Percentiles rank a stretch among this genome's conserved stretches.
These are phyloP conservation scores for Ceyx margarethae DNA, from an alignment of 2,113 vertebrate genomes.

Conservation along the genomic window DNA sequence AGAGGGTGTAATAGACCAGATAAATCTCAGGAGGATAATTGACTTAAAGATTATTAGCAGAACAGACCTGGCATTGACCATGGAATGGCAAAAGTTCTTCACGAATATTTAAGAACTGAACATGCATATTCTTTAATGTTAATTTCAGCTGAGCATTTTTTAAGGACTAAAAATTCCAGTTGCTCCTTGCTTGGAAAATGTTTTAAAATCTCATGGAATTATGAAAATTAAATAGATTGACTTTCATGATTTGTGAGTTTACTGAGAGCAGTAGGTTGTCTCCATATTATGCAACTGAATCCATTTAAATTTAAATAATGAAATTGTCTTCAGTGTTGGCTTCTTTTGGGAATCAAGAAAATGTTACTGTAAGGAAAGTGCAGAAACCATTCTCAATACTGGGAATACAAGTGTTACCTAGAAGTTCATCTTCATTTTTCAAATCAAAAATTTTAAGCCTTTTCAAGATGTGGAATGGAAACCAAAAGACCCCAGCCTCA, in stretches of 20 bases:
- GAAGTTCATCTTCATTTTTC: not conserved
- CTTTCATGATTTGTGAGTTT: slow-evolving; percentile 5
- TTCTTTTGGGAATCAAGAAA: slow-evolving; percentile 12
- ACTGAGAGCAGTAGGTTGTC: not conserved
- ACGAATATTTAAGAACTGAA: slow-evolving; percentile 1
- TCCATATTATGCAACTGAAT: not conserved
- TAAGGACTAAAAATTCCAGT: not conserved
- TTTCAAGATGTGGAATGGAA: not conserved
- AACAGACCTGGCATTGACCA: not conserved
- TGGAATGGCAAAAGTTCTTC: not conserved
- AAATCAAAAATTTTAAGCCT: not conserved
- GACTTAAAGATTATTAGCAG: slow-evolving; percentile 20
- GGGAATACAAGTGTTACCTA: not conserved
- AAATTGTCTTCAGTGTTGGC: not conserved
- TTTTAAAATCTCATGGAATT: not conserved
- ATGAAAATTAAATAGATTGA: not conserved
- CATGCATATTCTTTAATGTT: not conserved
- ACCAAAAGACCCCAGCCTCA: not conserved
- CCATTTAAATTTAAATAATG: not conserved
- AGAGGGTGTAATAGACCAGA: not conserved
- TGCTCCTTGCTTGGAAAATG: not conserved
- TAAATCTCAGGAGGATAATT: not conserved
- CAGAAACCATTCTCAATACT: not conserved
- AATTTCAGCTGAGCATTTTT: not conserved
- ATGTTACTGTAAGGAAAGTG: not conserved